Percentiles rank a stretch among this genome's conserved stretches.
Evolutionary conservation across 2,888 invertebrate species (phyloP).

Genomic region (Tenthredo amoena): DNA sequence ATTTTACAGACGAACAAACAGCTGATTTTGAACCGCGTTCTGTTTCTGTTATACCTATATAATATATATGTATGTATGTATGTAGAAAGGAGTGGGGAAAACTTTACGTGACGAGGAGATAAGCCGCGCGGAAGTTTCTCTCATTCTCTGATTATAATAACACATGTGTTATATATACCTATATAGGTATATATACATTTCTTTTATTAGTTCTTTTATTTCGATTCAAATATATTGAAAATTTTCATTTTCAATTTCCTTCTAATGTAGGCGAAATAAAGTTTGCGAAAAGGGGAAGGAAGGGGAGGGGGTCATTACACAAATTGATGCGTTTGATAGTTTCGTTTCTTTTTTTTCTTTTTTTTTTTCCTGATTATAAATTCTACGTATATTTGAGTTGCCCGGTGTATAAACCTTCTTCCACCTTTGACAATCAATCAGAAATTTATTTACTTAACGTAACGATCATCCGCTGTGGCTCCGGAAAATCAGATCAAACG

Average conservation of each 20-base stretch:
- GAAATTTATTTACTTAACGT: conserved; percentile 35
- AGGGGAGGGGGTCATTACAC: background rate
- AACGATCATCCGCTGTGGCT: background rate
- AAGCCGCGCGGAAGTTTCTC: background rate
- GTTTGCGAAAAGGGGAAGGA: too few species aligned
- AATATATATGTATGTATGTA: background rate
- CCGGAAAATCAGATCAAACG: background rate
- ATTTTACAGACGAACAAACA: background rate
- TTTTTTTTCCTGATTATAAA: background rate
- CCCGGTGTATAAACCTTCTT: background rate
- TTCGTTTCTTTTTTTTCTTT: background rate
- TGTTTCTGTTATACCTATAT: background rate
- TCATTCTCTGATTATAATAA: background rate
- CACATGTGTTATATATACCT: background rate
- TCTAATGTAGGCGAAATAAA: too few species aligned
- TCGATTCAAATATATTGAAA: too few species aligned
- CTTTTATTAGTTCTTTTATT: too few species aligned
- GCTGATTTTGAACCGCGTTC: conserved; percentile 36
- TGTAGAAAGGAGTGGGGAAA: background rate
- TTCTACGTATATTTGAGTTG: background rate
- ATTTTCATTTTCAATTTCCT: too few species aligned
- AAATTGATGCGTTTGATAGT: background rate
- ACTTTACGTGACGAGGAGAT: background rate
- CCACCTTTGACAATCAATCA: conserved; percentile 32
- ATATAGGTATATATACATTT: too few species aligned